Evolutionary conservation across 2,797 vertebrate genomes (phyloP).

Genomic region (Helicolenus hilgendorfi): DNA sequence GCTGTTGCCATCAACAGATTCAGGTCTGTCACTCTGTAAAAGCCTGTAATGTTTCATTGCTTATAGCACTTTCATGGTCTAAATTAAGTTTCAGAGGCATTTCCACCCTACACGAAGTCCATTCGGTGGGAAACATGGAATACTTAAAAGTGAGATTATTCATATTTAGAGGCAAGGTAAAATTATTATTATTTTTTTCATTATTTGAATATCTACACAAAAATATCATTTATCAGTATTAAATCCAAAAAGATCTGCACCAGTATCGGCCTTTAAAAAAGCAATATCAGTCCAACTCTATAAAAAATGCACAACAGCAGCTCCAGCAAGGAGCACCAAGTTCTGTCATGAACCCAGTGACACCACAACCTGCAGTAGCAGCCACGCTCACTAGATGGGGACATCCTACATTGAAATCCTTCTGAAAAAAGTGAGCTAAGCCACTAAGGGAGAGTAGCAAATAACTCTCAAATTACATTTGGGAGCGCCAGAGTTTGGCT

Average conservation of each 20-base stretch:
- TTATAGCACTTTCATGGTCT: not conserved
- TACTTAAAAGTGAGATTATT: not conserved
- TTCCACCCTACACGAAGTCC: not conserved
- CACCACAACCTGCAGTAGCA: conserved; percentile 67
- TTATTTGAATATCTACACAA: not conserved
- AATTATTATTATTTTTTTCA: too few relatives aligned
- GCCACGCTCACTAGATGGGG: conserved; percentile 73
- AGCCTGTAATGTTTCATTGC: not conserved
- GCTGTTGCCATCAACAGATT: not conserved
- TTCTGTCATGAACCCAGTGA: conserved; percentile 85
- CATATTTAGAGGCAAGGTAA: not conserved
- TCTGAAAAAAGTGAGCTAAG: conserved; percentile 45
- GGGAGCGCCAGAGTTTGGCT: conserved; percentile 59
- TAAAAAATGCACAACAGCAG: conserved; percentile 68
- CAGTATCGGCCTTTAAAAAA: conserved; percentile 17
- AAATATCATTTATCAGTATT: not conserved
- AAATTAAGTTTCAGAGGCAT: not conserved
- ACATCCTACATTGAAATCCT: conserved; percentile 38
- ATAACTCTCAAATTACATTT: conserved; percentile 77
- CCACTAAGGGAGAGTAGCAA: conserved; percentile 18
- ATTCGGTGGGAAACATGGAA: not conserved
- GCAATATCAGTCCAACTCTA: conserved; percentile 42
- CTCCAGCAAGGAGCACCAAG: conserved; percentile 76
- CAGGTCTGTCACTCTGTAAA: not conserved
- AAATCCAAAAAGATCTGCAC: not conserved